A percentile compares a stretch with the other conserved stretches of the same genome.
Conservation (phyloP, 2,797 vertebrate species). For the Hypotaenidia philippensis region DNA sequence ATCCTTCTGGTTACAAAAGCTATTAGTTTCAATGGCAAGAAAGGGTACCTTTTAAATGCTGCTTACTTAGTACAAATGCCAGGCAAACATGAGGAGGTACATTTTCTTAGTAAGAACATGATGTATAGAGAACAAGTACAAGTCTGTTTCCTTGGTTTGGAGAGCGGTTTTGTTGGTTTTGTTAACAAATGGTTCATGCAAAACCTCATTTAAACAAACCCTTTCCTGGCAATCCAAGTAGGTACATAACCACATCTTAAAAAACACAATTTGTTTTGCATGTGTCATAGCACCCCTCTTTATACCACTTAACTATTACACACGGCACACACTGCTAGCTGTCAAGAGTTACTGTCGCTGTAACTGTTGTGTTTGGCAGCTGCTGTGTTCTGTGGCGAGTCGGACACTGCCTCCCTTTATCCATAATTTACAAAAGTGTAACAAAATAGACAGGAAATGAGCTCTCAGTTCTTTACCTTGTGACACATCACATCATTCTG, state of each 20-base stretch:
- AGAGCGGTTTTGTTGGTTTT: neutral
- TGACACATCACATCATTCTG: neutral
- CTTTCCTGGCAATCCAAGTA: neutral
- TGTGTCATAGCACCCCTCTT: neutral
- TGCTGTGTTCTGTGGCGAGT: neutral
- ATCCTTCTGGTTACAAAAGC: neutral
- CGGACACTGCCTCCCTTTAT: neutral
- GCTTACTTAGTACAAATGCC: neutral
- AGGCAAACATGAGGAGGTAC: neutral
- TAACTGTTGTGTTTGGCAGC: constrained; percentile 51
- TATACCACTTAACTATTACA: neutral
- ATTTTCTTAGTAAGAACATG: neutral
- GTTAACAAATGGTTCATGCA: neutral
- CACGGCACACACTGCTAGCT: neutral
- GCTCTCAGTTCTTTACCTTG: neutral
- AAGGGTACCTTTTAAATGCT: neutral
- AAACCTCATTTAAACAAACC: neutral
- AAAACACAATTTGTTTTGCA: neutral
- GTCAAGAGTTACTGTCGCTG: neutral
- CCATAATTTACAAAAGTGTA: neutral
- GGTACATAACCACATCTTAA: neutral
- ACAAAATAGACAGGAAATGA: constrained; percentile 1
- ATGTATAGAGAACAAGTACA: neutral
- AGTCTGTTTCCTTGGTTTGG: neutral
- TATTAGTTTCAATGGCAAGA: neutral